Evolutionary conservation across 2,797 vertebrate species (phyloP).

Genomic region (Sebastes aleutianus): DNA sequence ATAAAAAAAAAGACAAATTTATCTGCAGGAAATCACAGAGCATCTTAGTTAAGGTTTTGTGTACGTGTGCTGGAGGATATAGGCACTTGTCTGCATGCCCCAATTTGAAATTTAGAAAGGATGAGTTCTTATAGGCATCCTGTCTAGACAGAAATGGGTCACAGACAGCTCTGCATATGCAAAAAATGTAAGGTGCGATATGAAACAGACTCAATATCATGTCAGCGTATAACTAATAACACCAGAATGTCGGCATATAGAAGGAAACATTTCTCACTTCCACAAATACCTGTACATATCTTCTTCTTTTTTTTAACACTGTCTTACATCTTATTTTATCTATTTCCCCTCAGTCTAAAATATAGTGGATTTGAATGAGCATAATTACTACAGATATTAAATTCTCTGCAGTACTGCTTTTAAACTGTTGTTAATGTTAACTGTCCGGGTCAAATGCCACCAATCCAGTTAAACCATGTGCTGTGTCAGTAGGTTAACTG

Average conservation of each 20-base stretch:
- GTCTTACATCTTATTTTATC: too few relatives aligned
- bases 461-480: constrained; percentile 33
- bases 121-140: not conserved
- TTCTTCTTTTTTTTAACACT: not conserved
- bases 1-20: not conserved
- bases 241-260: not conserved
- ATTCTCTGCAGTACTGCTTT: not conserved
- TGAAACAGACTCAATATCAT: not conserved
- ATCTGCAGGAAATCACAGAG: not conserved
- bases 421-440: not conserved
- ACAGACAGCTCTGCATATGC: not conserved
- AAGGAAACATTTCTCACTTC: not conserved
- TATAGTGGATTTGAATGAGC: not conserved
- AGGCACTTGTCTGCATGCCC: not conserved
- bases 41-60: not conserved
- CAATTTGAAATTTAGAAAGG: not conserved
- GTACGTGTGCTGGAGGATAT: not conserved
- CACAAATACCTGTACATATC: not conserved
- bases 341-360: not conserved
- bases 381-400: not conserved
- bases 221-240: not conserved
- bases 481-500: constrained; percentile 72
- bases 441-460: constrained; percentile 56
- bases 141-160: not conserved
- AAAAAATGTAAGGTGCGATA: not conserved